Conservation (phyloP, 2,797 vertebrate species). For the Sarcophilus harrisii region DNA sequence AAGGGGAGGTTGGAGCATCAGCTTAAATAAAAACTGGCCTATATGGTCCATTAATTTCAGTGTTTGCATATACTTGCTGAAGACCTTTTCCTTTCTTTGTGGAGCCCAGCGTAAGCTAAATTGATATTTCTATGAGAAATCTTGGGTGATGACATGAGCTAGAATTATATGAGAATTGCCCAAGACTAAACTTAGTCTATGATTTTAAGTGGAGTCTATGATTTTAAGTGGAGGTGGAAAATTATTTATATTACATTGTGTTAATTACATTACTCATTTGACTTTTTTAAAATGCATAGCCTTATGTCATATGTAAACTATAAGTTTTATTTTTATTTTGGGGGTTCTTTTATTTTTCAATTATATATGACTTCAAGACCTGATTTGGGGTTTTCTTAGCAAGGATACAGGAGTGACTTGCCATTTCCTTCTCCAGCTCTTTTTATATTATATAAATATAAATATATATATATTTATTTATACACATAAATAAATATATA, state of each 20-base stretch:
- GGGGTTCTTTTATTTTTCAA: background rate
- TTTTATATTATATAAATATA: no score
- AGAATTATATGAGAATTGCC: background rate
- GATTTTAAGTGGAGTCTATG: background rate
- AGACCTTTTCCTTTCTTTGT: background rate
- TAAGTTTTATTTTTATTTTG: background rate
- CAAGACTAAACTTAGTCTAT: background rate
- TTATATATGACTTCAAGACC: background rate
- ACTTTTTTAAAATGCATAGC: background rate
- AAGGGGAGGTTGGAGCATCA: no score
- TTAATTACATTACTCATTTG: background rate
- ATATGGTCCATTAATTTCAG: background rate
- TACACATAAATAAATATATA: no score
- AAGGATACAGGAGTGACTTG: background rate
- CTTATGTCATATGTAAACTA: background rate
- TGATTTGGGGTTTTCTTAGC: background rate
- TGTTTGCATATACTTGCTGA: background rate
- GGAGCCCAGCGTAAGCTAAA: background rate
- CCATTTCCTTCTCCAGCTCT: background rate
- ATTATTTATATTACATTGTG: background rate
- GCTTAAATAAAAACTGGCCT: background rate
- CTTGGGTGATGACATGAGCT: background rate
- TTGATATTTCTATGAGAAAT: background rate
- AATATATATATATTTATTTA: no score
- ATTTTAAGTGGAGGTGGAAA: background rate